Percentiles rank a stretch among this genome's conserved stretches.
phyloP scores from a whole-genome alignment of 2,113 vertebrate species.

The Catagonus wagneri region DNA sequence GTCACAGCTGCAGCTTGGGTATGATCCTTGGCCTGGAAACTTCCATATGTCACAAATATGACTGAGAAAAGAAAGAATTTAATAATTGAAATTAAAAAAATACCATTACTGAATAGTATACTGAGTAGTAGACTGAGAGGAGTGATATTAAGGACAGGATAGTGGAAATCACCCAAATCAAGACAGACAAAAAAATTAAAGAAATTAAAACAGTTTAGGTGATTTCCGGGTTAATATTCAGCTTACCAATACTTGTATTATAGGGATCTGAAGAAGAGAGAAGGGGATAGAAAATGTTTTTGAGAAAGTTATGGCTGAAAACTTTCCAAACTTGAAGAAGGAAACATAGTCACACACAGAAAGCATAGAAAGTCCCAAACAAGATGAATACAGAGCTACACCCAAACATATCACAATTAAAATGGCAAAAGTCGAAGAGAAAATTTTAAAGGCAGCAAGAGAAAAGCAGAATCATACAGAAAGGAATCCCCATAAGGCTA shows the following conservation, averaged over 20 bases:
- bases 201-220: not conserved
- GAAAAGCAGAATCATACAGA: not conserved
- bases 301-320: not conserved
- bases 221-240: not conserved
- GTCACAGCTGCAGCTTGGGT: too few relatives aligned
- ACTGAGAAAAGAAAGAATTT: not conserved
- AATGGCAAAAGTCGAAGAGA: not conserved
- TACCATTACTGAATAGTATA: not conserved
- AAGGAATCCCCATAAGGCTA: not conserved
- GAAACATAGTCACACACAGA: not conserved
- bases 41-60: too few relatives aligned
- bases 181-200: fast-evolving
- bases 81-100: not conserved
- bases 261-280: not conserved
- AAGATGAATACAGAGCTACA: not conserved
- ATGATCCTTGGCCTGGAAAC: too few relatives aligned
- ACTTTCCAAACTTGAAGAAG: not conserved
- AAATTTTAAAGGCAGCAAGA: not conserved
- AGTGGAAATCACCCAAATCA: not conserved
- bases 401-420: not conserved
- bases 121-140: not conserved
- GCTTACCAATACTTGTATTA: not conserved
- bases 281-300: not conserved
- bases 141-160: not conserved
- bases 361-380: not conserved